Conservation (phyloP, 2,888 invertebrate species). For the Achlya flavicornis region DNA sequence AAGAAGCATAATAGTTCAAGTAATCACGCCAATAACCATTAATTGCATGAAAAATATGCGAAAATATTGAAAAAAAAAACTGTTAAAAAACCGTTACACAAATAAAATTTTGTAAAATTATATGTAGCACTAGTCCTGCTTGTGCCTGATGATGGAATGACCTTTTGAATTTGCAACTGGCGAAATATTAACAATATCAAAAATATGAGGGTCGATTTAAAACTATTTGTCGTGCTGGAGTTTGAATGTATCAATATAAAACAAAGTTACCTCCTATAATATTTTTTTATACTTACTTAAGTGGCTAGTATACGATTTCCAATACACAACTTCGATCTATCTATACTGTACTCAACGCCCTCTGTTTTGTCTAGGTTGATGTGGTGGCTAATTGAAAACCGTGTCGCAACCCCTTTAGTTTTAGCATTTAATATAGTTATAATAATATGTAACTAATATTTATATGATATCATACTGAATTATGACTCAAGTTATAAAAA, state of each 20-base stretch:
- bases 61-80: conserved; percentile 22
- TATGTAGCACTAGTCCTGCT: conserved; percentile 51
- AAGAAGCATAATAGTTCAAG: conserved; percentile 56
- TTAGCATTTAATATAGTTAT: too few species aligned
- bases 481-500: too few species aligned
- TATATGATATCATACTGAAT: too few species aligned
- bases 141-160: conserved; percentile 68
- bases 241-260: neutral
- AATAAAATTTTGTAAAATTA: conserved; percentile 32
- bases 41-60: conserved; percentile 39
- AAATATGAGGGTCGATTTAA: conserved; percentile 42
- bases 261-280: neutral
- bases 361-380: too few species aligned
- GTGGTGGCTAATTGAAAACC: too few species aligned
- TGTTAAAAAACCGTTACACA: conserved; percentile 46
- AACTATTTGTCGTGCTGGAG: neutral
- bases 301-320: too few species aligned
- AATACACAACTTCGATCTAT: too few species aligned
- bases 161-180: conserved; percentile 42
- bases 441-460: too few species aligned
- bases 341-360: too few species aligned
- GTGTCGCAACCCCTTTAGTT: too few species aligned
- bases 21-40: conserved; percentile 46
- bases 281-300: too few species aligned
- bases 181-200: conserved; percentile 16